phyloP scores from a whole-genome alignment of 2,888 invertebrate species.

The Agrotis clavis region DNA sequence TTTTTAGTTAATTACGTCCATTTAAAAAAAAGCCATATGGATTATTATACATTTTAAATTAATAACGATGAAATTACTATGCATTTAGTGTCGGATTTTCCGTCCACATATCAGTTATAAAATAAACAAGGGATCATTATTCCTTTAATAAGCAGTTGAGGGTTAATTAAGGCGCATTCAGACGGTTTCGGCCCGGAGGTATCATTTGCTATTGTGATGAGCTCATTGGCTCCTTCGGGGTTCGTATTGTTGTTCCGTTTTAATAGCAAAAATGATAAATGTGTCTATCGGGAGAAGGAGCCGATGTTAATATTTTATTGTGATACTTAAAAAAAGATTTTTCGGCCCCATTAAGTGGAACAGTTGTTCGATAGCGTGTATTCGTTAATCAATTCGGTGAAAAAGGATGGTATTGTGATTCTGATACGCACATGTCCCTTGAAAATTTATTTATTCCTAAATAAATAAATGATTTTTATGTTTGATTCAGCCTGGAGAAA shows the following conservation, averaged over 20 bases:
- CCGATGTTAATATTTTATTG: conserved; percentile 62
- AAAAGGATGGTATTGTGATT: conserved; percentile 42
- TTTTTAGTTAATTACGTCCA: conserved; percentile 2
- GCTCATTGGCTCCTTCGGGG: conserved; percentile 88
- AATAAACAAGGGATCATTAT: conserved; percentile 82
- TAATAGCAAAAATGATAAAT: conserved; percentile 91
- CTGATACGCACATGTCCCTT: conserved; percentile 43
- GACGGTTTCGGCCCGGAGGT: conserved; percentile 84
- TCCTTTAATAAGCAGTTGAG: conserved; percentile 83
- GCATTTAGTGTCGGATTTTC: conserved; percentile 65
- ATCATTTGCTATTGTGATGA: conserved; percentile 90
- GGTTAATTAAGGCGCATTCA: conserved; percentile 90
- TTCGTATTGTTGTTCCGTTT: conserved; percentile 85
- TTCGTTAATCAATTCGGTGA: conserved; percentile 53
- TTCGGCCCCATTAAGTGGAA: conserved; percentile 57
- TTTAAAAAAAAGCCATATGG: not conserved
- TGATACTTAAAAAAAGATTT: conserved; percentile 66
- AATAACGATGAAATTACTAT: conserved; percentile 52
- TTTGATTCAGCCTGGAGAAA: not conserved
- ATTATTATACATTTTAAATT: conserved; percentile 33
- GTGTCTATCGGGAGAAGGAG: conserved; percentile 80
- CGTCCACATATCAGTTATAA: conserved; percentile 60
- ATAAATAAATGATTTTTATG: not conserved
- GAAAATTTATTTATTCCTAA: conserved; percentile 14
- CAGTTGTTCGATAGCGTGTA: conserved; percentile 55